Evolutionary conservation across 2,888 invertebrate species (phyloP).

Genomic region (Venustoraphidia nigricollis): DNA sequence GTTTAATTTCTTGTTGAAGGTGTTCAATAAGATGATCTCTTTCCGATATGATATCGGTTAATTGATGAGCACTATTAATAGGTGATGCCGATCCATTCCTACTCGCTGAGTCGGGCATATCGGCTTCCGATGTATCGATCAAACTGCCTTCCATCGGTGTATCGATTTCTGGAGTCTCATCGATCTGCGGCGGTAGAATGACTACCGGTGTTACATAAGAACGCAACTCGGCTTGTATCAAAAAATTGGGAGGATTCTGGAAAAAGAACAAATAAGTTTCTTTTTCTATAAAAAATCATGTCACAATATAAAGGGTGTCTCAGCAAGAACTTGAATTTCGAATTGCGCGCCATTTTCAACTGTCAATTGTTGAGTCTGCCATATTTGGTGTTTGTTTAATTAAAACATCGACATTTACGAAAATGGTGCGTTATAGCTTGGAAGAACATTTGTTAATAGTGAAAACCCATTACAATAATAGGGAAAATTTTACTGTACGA

Average conservation of each 20-base stretch:
- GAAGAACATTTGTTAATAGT: no score
- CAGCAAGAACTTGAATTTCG: no score
- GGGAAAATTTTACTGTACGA: no score
- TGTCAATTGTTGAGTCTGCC: no score
- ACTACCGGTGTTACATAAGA: constrained; percentile 92
- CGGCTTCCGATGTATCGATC: constrained; percentile 48
- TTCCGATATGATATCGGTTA: constrained; percentile 31
- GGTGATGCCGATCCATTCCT: constrained; percentile 29
- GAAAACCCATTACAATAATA: no score
- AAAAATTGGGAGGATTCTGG: constrained; percentile 84
- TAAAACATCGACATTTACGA: no score
- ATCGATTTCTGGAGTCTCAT: constrained; percentile 31
- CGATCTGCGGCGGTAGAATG: constrained; percentile 55
- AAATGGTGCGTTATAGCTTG: no score
- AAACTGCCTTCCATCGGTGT: constrained; percentile 43
- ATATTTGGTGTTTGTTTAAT: no score
- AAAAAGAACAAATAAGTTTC: constrained; percentile 14
- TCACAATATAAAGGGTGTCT: not conserved
- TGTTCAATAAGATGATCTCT: constrained; percentile 66
- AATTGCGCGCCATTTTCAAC: no score
- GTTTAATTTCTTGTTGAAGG: constrained; percentile 57
- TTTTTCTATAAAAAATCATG: constrained; percentile 1
- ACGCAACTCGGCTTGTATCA: constrained; percentile 79
- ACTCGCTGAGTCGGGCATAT: constrained; percentile 10
- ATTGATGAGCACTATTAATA: constrained; percentile 21